Percentiles rank a stretch among this genome's conserved stretches.
These are phyloP conservation scores for Prietella phreatophila DNA, from an alignment of 2,113 vertebrate genomes.

Conservation along the genomic window DNA sequence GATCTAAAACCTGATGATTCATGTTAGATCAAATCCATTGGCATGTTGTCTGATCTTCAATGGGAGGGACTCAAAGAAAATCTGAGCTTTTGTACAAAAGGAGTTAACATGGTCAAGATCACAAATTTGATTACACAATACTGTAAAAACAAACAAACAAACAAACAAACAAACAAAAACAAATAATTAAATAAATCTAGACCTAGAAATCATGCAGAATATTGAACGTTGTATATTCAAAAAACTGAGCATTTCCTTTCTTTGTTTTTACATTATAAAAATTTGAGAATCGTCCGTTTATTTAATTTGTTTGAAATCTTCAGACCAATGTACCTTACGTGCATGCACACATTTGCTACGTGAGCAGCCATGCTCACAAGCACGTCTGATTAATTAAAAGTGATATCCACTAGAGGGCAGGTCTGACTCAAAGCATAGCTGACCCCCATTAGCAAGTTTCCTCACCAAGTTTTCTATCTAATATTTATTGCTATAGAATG, in stretches of 20 bases:
- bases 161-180: too few relatives aligned
- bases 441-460: neutral
- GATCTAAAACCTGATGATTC: neutral
- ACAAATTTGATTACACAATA: neutral
- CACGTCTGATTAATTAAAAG: neutral
- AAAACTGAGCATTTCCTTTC: neutral
- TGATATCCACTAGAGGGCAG: constrained; percentile 16
- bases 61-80: neutral
- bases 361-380: neutral
- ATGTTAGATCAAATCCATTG: neutral
- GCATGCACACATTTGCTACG: neutral
- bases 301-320: neutral
- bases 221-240: neutral
- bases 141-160: neutral
- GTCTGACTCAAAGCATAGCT: neutral
- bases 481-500: neutral
- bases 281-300: neutral
- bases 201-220: neutral
- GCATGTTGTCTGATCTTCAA: neutral
- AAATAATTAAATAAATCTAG: neutral
- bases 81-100: neutral
- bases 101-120: neutral
- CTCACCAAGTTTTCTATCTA: neutral
- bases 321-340: neutral
- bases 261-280: neutral